Evolutionary conservation across 2,797 vertebrate species (phyloP), one percentile per base, ranked within the genome.

Genomic region (Myoxocephalus aenaeus): DNA sequence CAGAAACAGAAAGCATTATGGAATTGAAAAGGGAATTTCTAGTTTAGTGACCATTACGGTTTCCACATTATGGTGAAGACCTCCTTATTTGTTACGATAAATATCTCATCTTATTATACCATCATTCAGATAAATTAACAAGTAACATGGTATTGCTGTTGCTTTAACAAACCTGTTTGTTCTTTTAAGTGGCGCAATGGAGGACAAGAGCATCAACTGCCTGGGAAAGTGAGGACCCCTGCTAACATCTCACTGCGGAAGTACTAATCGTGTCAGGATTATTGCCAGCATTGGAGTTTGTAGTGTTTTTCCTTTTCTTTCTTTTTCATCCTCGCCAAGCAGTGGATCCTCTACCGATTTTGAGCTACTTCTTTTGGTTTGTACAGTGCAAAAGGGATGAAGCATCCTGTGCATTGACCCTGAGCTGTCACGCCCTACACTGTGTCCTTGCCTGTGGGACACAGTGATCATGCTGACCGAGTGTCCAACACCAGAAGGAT

Each of bases 391-490:
- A 29, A 66, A 83, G 68, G 73, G 66, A 86, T 90, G 88, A 73
- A 42, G 75, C 64, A 17, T 80, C 67, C 79, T 56, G 53, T 85
- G 82, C 83, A 69, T 57, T 70, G 77, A 84, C 73, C 74, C 51
- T 61, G 72, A 86, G 71, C 63, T 15, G 75, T 72, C 73, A 77
- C 67, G n/a, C 59, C 77, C 77, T 54, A 75, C 70, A 73, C 84
- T 62, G 61, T 67, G 70, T 72, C 79, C 82, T 86, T 36, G 70
- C 71, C 80, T 48, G 85, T 73, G 83, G 93, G 92, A 90, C 89
- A 86, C 89, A 77, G 94, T 92, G 94, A 97, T 94, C 94, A 98
- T 98, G 97, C 96, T 97, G 96, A 93, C 94, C 94, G 89, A 88
- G 92, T 90, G 86, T 92, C 85, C 84, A 91, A 93, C 93, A 83